phyloP scores from a whole-genome alignment of 2,888 invertebrate species.

The Xestoiulus laeticollis region DNA sequence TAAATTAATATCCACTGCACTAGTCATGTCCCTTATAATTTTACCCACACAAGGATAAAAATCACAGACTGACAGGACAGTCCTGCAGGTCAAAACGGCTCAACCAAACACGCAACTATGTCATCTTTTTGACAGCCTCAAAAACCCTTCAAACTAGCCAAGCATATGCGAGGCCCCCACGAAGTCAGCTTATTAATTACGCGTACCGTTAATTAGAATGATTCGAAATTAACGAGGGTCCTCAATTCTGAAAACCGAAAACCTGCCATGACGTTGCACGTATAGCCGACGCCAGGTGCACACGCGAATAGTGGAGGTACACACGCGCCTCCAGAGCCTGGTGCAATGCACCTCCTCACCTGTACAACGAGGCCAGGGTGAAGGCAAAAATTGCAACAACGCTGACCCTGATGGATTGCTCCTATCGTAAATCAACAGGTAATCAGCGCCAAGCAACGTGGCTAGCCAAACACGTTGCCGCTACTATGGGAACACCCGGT shows the following conservation, averaged over 20 bases:
- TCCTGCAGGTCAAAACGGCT: too few relatives aligned
- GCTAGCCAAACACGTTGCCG: not conserved
- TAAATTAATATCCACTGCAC: too few relatives aligned
- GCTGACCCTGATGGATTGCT: not conserved
- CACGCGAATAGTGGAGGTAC: not conserved
- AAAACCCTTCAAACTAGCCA: not conserved
- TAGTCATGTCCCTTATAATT: too few relatives aligned
- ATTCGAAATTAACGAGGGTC: constrained; percentile 36
- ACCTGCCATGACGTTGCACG: not conserved
- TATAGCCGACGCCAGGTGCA: not conserved
- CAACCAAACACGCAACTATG: too few relatives aligned
- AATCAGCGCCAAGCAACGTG: not conserved
- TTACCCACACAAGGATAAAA: too few relatives aligned
- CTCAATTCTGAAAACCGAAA: not conserved
- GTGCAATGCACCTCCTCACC: constrained; percentile 36
- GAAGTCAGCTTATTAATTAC: not conserved
- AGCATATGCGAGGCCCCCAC: not conserved
- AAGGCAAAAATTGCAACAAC: not conserved
- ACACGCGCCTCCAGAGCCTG: not conserved
- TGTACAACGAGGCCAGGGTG: constrained; percentile 1
- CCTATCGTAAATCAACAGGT: constrained; percentile 1
- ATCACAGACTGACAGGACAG: too few relatives aligned
- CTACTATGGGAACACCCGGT: not conserved
- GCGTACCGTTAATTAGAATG: not conserved
- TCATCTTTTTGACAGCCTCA: not conserved